Conservation (phyloP, 2,888 invertebrate species). For the Cabera pusaria region DNA sequence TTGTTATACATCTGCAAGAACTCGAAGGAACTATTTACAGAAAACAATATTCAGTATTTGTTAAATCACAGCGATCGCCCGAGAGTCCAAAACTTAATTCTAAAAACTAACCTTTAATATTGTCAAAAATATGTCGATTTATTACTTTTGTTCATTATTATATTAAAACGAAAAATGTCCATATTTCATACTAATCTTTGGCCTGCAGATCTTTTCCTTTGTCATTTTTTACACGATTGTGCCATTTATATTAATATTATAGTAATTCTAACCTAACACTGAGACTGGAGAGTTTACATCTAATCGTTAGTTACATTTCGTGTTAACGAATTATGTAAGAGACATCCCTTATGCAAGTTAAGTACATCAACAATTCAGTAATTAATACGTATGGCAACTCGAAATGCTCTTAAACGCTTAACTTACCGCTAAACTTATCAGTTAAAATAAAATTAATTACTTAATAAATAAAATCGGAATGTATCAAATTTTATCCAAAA, state of each 20-base stretch:
- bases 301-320: slow-evolving; percentile 28
- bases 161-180: slow-evolving; percentile 43
- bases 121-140: slow-evolving; percentile 55
- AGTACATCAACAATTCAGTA: slow-evolving; percentile 62
- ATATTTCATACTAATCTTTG: slow-evolving; percentile 73
- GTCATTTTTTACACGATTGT: slow-evolving; percentile 58
- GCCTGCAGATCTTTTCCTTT: slow-evolving; percentile 73
- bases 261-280: slow-evolving; percentile 53
- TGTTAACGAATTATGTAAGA: slow-evolving; percentile 24
- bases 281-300: slow-evolving; percentile 43
- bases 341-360: slow-evolving; percentile 48
- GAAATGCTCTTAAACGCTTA: slow-evolving; percentile 52
- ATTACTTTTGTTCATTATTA: slow-evolving; percentile 37
- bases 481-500: slow-evolving; percentile 49
- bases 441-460: slow-evolving; percentile 54
- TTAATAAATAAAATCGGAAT: slow-evolving; percentile 62
- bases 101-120: slow-evolving; percentile 46
- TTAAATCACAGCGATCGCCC: slow-evolving; percentile 81
- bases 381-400: slow-evolving; percentile 74
- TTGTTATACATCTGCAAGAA: slow-evolving; percentile 25
- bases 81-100: slow-evolving; percentile 72
- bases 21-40: slow-evolving; percentile 47
- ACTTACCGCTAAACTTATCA: slow-evolving; percentile 49
- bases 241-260: slow-evolving; percentile 43
- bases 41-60: slow-evolving; percentile 50